Conservation (phyloP, 2,113 vertebrate species). For the Dasyprocta punctata region DNA sequence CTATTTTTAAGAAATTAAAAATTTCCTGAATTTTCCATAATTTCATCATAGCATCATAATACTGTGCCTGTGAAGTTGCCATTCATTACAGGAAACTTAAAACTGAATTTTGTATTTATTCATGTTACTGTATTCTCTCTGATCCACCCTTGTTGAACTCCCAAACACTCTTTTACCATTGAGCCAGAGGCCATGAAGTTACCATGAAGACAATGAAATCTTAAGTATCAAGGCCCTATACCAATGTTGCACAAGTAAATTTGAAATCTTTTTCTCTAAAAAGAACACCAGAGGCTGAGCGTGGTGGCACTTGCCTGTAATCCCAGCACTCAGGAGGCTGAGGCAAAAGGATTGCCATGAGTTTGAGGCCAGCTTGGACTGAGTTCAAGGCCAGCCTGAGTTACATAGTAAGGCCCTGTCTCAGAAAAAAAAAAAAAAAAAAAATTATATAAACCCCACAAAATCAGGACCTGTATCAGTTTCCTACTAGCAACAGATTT, state of each 20-base stretch:
- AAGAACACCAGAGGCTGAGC: not conserved
- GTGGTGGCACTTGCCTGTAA: no score
- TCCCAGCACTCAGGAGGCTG: no score
- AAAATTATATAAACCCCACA: not conserved
- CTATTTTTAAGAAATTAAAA: conserved; percentile 26
- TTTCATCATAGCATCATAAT: not conserved
- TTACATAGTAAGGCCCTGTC: no score
- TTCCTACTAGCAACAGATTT: not conserved
- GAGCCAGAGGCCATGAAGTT: not conserved
- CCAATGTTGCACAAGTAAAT: not conserved
- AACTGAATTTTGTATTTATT: conserved; percentile 13
- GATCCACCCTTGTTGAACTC: not conserved
- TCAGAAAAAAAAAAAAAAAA: no score
- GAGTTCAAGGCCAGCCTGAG: no score
- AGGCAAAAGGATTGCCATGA: no score
- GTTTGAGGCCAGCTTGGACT: no score
- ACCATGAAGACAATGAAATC: not conserved
- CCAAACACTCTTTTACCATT: not conserved
- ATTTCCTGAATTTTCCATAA: not conserved
- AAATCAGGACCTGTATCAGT: not conserved
- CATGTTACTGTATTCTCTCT: not conserved
- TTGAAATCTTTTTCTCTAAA: not conserved
- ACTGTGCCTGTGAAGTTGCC: not conserved
- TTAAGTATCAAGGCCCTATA: not conserved
- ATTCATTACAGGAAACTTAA: not conserved